Percentiles rank a stretch among this genome's conserved stretches.
Evolutionary conservation across 2,888 invertebrate species (phyloP).

Genomic region (Strigamia maritima): DNA sequence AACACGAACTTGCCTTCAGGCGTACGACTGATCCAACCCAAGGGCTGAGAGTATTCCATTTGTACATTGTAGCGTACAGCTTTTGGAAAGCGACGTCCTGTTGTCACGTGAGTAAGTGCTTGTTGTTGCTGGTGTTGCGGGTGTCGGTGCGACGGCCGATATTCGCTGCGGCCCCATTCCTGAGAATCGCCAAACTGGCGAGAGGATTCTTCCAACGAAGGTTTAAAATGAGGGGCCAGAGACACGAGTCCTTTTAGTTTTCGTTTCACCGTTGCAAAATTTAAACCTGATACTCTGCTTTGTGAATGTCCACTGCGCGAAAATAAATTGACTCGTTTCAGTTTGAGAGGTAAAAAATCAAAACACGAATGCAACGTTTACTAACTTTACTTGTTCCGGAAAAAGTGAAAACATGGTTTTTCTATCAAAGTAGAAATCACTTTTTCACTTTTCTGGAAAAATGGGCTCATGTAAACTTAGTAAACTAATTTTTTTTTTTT

Average conservation of each 20-base stretch:
- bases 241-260: constrained; percentile 43
- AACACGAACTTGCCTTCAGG: constrained; percentile 73
- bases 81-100: constrained; percentile 44
- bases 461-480: too few relatives aligned
- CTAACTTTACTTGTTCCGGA: too few relatives aligned
- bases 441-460: too few relatives aligned
- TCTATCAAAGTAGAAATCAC: too few relatives aligned
- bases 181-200: constrained; percentile 35
- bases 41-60: constrained; percentile 47
- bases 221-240: constrained; percentile 40
- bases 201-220: constrained; percentile 40
- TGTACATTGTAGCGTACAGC: constrained; percentile 46
- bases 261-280: constrained; percentile 42
- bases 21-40: constrained; percentile 66
- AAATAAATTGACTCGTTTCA: not conserved
- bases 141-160: constrained; percentile 37
- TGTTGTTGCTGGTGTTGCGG: constrained; percentile 35
- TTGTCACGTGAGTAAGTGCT: constrained; percentile 39
- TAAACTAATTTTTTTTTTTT: too few relatives aligned
- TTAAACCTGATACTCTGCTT: constrained; percentile 45
- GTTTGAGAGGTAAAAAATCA: not conserved
- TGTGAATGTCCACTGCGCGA: constrained; percentile 41
- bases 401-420: too few relatives aligned
- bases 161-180: constrained; percentile 37
- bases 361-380: too few relatives aligned